These are phyloP conservation scores for Saguinus imperator DNA, from an alignment of 2,113 vertebrate species.

Conservation along the genomic window DNA sequence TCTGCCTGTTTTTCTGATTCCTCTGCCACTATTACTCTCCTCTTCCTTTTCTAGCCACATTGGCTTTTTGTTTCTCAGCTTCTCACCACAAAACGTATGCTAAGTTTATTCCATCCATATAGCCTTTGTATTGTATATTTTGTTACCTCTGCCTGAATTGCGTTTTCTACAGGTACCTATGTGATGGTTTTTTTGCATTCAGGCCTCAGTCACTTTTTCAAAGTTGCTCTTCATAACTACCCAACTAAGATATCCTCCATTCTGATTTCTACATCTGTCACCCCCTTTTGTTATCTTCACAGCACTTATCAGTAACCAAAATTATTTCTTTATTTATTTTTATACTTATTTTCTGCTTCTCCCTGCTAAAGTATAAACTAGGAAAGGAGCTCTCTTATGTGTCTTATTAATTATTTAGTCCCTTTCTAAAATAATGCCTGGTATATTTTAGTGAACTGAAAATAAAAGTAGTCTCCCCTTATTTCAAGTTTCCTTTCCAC, in stretches of 20 bases:
- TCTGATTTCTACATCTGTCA: background rate
- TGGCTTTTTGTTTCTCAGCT: background rate
- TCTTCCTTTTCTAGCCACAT: background rate
- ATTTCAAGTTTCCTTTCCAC: background rate
- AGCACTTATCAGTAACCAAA: background rate
- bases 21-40: background rate
- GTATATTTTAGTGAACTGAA: background rate
- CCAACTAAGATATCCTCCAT: background rate
- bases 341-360: background rate
- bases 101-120: background rate
- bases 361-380: background rate
- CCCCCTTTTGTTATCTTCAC: background rate
- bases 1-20: background rate
- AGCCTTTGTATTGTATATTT: background rate
- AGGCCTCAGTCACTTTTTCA: background rate
- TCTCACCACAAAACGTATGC: background rate
- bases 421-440: slow-evolving; percentile 18
- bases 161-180: background rate
- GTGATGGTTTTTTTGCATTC: background rate
- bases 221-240: background rate
- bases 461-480: background rate
- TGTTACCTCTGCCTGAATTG: background rate
- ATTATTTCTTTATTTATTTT: background rate
- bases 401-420: background rate
- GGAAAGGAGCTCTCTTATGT: background rate